These are phyloP conservation scores for Sciurus niger DNA, from an alignment of 2,113 vertebrate genomes.

Conservation along the genomic window DNA sequence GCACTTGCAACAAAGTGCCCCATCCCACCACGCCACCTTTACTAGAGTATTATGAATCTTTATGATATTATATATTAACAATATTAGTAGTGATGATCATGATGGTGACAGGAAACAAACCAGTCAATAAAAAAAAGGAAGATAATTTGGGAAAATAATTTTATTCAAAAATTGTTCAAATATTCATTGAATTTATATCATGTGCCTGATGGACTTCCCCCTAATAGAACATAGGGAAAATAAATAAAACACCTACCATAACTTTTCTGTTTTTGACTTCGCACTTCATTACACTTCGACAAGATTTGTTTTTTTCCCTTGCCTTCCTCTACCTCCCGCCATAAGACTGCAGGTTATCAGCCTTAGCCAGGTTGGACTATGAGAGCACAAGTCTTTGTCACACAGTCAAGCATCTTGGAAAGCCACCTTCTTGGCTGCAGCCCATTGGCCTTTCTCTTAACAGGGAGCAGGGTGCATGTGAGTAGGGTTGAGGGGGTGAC, in stretches of 20 bases:
- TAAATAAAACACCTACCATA: not conserved
- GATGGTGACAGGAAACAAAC: not conserved
- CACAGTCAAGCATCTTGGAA: not conserved
- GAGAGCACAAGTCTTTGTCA: conserved; percentile 11
- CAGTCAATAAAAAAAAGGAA: not conserved
- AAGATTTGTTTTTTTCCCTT: not conserved
- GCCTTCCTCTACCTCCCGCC: not conserved
- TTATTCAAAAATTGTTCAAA: conserved; percentile 44
- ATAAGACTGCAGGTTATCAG: not conserved
- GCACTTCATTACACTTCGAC: conserved; percentile 49
- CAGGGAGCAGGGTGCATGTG: not conserved
- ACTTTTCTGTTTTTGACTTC: conserved; percentile 23
- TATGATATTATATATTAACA: not conserved
- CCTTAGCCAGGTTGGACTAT: not conserved
- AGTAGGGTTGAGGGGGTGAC: fast-evolving
- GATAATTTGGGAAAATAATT: conserved; percentile 13
- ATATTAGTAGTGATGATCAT: not conserved
- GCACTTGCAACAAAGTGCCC: not conserved
- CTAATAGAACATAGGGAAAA: conserved; percentile 13
- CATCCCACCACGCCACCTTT: not conserved
- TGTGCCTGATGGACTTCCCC: not conserved
- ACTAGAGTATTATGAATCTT: not conserved
- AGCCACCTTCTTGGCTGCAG: conserved; percentile 1
- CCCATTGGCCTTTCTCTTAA: conserved; percentile 5
- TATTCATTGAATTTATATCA: conserved; percentile 28